Evolutionary conservation across 2,113 vertebrate species (phyloP).

Genomic region (Amia ocellicauda): DNA sequence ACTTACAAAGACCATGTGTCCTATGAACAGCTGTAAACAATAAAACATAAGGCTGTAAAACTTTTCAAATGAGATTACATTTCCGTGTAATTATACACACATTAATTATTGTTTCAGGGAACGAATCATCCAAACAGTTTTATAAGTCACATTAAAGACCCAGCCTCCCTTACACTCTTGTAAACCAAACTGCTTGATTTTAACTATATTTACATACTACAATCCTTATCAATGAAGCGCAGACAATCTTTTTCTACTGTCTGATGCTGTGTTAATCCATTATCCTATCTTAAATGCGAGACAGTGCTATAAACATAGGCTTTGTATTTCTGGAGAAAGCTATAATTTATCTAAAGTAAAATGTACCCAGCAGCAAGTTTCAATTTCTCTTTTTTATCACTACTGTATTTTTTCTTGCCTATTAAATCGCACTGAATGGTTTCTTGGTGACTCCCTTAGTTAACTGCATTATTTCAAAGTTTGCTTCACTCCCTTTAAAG

Average conservation of each 20-base stretch:
- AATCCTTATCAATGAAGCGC: constrained; percentile 38
- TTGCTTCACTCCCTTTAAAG: constrained; percentile 1
- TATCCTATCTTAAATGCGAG: constrained; percentile 33
- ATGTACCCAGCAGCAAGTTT: constrained; percentile 29
- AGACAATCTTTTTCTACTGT: constrained; percentile 37
- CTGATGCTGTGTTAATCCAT: constrained; percentile 33
- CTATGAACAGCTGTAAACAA: no score
- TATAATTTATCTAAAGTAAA: constrained; percentile 34
- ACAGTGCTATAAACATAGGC: constrained; percentile 30
- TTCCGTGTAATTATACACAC: no score
- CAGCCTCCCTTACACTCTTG: constrained; percentile 9
- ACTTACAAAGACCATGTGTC: no score
- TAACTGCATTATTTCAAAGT: constrained; percentile 13
- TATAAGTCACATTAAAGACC: constrained; percentile 11
- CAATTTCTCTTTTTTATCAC: constrained; percentile 23
- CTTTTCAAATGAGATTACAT: no score
- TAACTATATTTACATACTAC: constrained; percentile 34
- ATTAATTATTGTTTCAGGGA: neutral
- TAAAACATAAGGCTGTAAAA: no score
- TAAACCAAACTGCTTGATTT: constrained; percentile 24
- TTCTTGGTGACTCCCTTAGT: neutral
- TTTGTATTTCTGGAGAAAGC: constrained; percentile 27
- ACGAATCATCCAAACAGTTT: constrained; percentile 11
- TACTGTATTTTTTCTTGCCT: constrained; percentile 13
- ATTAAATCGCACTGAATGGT: constrained; percentile 21